These are phyloP conservation scores for Athene cunicularia DNA, from an alignment of 2,113 vertebrate species.

Conservation along the genomic window DNA sequence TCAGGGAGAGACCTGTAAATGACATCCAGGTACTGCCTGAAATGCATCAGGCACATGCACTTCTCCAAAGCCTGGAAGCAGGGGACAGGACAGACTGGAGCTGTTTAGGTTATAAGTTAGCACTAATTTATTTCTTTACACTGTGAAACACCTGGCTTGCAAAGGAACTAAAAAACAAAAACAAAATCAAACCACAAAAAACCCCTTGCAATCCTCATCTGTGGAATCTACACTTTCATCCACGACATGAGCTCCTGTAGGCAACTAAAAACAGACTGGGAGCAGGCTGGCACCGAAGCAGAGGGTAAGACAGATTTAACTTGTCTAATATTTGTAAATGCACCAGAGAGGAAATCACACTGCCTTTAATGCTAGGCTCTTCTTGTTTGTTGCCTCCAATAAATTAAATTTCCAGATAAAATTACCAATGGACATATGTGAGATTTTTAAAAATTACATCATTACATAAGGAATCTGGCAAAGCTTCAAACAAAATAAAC, in stretches of 20 bases:
- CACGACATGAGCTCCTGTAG: neutral
- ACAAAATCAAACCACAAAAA: neutral
- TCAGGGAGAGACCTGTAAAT: neutral
- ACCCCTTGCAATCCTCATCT: neutral
- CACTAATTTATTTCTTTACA: neutral
- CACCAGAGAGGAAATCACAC: neutral
- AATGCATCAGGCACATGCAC: neutral
- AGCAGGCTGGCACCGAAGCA: neutral
- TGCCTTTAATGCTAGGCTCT: neutral
- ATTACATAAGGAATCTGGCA: slow-evolving; percentile 2
- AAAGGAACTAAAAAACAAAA: neutral
- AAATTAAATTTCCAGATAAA: slow-evolving; percentile 43
- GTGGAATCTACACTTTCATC: neutral
- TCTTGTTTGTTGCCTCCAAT: neutral
- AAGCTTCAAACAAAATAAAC: slow-evolving; percentile 21
- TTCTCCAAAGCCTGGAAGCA: neutral
- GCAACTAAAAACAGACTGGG: neutral
- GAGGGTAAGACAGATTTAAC: neutral
- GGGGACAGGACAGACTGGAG: neutral
- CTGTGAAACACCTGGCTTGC: neutral
- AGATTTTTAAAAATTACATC: neutral
- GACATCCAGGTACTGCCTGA: neutral
- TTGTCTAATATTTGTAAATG: slow-evolving; percentile 16
- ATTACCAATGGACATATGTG: neutral
- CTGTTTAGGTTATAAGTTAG: neutral